Percentiles rank a stretch among this genome's conserved stretches.
These are phyloP conservation scores for Epistrophella euchroma DNA, from an alignment of 2,888 invertebrate species.

Conservation along the genomic window DNA sequence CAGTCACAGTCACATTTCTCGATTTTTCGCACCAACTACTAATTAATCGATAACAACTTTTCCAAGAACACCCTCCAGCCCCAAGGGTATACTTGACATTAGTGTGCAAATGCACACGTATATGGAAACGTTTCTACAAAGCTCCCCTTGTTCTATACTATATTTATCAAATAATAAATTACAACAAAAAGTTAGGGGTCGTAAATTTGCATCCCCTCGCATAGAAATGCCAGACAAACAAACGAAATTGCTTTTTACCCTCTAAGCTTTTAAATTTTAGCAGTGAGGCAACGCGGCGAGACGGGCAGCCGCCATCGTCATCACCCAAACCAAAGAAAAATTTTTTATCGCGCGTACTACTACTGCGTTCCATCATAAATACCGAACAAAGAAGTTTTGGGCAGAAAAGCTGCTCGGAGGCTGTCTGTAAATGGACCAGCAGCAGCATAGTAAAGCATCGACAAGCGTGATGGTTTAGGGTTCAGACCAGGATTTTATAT, in stretches of 20 bases:
- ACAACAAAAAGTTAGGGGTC: conserved; percentile 47
- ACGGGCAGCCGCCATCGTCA: too few species aligned
- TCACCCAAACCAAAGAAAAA: conserved; percentile 26
- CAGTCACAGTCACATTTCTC: conserved; percentile 5
- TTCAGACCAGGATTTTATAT: conserved; percentile 47
- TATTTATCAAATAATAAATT: conserved; percentile 56
- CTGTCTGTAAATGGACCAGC: conserved; percentile 58
- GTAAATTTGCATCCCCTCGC: conserved; percentile 66
- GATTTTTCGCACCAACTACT: conserved; percentile 33
- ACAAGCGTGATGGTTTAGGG: conserved; percentile 10
- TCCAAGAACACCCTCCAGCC: conserved; percentile 48
- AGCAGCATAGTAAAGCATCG: conserved; percentile 34
- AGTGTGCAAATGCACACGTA: conserved; percentile 47
- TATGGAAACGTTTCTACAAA: conserved; percentile 31
- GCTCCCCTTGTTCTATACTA: neutral
- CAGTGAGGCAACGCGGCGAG: too few species aligned
- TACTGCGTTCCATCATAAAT: conserved; percentile 68
- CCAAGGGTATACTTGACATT: conserved; percentile 70
- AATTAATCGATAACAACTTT: conserved; percentile 67
- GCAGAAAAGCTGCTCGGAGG: conserved; percentile 30
- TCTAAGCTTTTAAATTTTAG: neutral
- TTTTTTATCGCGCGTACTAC: conserved; percentile 50
- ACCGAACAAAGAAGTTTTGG: conserved; percentile 54
- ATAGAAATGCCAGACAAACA: conserved; percentile 43
- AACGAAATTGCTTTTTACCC: conserved; percentile 45